A percentile compares a stretch with the other conserved stretches of the same genome.
Conservation (phyloP, 2,888 invertebrate genomes). For the Leptogaster cylindrica region DNA sequence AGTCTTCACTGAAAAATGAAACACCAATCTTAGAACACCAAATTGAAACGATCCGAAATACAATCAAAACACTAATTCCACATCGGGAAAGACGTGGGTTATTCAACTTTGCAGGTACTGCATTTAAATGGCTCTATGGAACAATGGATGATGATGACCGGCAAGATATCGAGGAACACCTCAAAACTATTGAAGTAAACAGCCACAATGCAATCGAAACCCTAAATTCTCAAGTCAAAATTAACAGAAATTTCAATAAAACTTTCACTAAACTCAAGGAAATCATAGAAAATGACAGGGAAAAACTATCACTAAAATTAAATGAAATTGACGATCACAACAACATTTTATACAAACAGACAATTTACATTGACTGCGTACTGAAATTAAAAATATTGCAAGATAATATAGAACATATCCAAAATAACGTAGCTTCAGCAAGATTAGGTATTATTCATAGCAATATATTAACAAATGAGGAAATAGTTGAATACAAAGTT, state of each 20-base stretch:
- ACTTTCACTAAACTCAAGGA: slow-evolving; percentile 29
- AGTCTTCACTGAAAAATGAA: not conserved
- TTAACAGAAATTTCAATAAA: slow-evolving; percentile 35
- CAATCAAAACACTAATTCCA: slow-evolving; percentile 27
- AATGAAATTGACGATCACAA: slow-evolving; percentile 2
- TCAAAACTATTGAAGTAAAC: slow-evolving; percentile 33
- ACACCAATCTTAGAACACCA: not conserved
- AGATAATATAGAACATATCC: slow-evolving; percentile 32
- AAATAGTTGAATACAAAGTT: slow-evolving; percentile 31
- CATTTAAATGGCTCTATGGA: slow-evolving; percentile 31
- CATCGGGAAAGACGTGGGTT: slow-evolving; percentile 35
- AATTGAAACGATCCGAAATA: slow-evolving; percentile 3
- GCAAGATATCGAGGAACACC: slow-evolving; percentile 25
- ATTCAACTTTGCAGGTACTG: slow-evolving; percentile 23
- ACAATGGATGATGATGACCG: slow-evolving; percentile 38
- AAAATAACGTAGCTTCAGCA: slow-evolving; percentile 28
- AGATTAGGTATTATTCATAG: slow-evolving; percentile 36
- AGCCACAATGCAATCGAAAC: slow-evolving; percentile 30
- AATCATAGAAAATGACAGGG: slow-evolving; percentile 25
- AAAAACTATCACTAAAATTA: slow-evolving; percentile 18
- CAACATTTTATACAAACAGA: not conserved
- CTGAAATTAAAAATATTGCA: slow-evolving; percentile 25
- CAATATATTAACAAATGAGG: slow-evolving; percentile 40
- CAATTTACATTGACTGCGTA: not conserved
- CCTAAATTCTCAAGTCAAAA: slow-evolving; percentile 24